Evolutionary conservation across 2,888 invertebrate genomes (phyloP), one percentile per base, ranked within the genome.

Genomic region (Dorcus parallelipipedus): DNA sequence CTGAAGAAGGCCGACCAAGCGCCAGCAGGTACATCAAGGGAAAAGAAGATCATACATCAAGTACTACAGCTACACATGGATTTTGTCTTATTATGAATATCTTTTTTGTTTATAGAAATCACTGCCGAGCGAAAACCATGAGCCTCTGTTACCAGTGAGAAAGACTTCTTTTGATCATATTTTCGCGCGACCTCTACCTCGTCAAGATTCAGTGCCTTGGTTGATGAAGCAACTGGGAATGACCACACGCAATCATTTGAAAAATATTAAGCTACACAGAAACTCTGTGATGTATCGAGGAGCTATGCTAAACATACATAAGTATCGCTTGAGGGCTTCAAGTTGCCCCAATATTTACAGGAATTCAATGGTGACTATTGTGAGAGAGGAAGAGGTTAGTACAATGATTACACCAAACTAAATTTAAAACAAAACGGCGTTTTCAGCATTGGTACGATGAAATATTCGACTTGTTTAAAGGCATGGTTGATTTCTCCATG

Each of bases 311-410:
- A 45, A 67, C 50, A 88, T 90, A 56, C 88, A 89, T 69, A 86
- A 90, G 63, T 94, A 94, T 76, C 84, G 88, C 54, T 78, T 94
- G 59, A 84, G 90, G 62, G 93, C 95, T 1, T 93, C 92, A 2
- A 95, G 95, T 45, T 95, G 95, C 75, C 96, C 96, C 0, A 90
- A 96, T 78, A 93, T 96, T 69, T 93, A 88, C 73, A 85, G 90
- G 68, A 92, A 92, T 73, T 93, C 93, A 4, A 89, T 93, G 81
- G 78, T 94, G 56, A 93, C 91, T 74, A 17, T 45, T 9, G 45
- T 23, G 6, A 45, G 45, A 45, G 45, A 45, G 23, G 23, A 45
- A 9, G 45, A 45, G 20, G 45, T 20, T 33, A 33, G 26, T 33
- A 7, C 9, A 6, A 5, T 41, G 5, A n/a, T 41, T 14, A 10